Conservation (phyloP, 2,113 vertebrate species). For the Urocynchramus pylzowi region DNA sequence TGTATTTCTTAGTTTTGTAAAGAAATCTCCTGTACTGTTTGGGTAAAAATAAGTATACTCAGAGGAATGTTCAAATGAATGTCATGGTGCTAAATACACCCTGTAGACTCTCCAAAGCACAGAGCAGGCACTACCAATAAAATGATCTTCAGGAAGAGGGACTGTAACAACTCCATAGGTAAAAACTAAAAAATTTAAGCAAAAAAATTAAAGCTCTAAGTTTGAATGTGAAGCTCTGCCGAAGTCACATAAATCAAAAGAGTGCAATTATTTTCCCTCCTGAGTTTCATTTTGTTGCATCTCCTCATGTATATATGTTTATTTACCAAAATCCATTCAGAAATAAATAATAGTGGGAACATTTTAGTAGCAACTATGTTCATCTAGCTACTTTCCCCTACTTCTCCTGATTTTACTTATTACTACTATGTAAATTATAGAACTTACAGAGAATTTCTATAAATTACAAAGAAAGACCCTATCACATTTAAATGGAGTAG, state of each 20-base stretch:
- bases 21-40: background rate
- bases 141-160: background rate
- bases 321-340: background rate
- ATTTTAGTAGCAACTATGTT: background rate
- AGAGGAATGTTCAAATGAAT: background rate
- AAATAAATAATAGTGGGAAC: background rate
- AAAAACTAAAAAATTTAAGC: too few species aligned
- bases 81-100: background rate
- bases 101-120: background rate
- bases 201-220: background rate
- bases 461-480: background rate
- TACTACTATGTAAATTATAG: background rate
- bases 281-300: background rate
- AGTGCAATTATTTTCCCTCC: background rate
- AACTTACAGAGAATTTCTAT: background rate
- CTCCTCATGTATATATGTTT: background rate
- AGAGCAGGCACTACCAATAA: background rate
- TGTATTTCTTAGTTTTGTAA: background rate
- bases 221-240: background rate
- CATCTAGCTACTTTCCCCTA: background rate
- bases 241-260: background rate
- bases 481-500: background rate
- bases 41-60: background rate
- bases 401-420: background rate
- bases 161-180: background rate